These are phyloP conservation scores for Megaceryle torquata DNA, from an alignment of 2,113 vertebrate genomes.

Conservation along the genomic window DNA sequence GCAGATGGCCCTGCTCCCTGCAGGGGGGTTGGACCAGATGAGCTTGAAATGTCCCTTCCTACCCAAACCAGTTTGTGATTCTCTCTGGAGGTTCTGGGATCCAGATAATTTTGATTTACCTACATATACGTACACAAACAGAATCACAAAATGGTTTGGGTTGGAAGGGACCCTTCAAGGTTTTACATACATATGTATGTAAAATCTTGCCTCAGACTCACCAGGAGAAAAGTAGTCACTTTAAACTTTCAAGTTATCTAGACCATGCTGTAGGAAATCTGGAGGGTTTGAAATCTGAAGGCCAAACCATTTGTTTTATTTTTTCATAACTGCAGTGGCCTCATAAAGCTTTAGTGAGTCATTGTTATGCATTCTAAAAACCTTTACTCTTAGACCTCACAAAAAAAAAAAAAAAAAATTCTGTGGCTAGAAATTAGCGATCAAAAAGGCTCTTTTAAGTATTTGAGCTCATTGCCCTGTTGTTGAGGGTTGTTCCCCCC, in stretches of 20 bases:
- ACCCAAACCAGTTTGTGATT: neutral
- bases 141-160: too few relatives aligned
- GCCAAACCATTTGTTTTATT: neutral
- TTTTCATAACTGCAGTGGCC: neutral
- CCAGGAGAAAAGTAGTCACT: neutral
- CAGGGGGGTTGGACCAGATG: neutral
- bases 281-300: neutral
- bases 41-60: neutral
- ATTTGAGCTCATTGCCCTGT: neutral
- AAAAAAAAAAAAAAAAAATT: neutral
- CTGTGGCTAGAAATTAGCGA: neutral
- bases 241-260: neutral
- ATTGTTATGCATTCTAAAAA: neutral
- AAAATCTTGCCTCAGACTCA: neutral
- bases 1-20: neutral
- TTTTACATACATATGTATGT: accelerated
- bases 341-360: neutral
- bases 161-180: too few relatives aligned
- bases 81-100: neutral
- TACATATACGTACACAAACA: neutral
- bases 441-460: neutral
- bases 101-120: neutral
- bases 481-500: neutral
- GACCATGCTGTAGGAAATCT: neutral
- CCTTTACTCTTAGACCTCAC: neutral